Evolutionary conservation across 2,113 vertebrate species (phyloP).

Genomic region (Aegithalos caudatus): DNA sequence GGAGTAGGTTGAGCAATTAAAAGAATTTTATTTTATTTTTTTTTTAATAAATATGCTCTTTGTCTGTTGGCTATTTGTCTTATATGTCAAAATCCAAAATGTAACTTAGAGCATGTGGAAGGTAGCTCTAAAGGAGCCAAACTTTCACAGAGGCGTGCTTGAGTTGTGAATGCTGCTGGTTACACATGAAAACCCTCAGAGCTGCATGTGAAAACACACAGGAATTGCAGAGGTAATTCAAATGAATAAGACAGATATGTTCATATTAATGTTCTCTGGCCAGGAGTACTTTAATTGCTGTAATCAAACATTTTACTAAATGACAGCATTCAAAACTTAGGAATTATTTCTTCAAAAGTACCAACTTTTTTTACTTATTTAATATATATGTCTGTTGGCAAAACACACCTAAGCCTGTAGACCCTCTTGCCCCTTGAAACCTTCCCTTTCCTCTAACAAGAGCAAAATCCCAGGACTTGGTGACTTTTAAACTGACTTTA

Average conservation of each 20-base stretch:
- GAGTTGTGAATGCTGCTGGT: not conserved
- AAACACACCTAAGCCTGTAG: not conserved
- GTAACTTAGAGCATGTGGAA: not conserved
- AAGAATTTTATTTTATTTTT: not conserved
- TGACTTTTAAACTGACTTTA: not conserved
- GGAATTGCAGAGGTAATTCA: not conserved
- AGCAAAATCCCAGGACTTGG: not conserved
- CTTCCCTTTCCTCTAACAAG: not conserved
- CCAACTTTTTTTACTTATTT: not conserved
- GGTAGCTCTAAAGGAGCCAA: not conserved
- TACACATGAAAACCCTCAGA: not conserved
- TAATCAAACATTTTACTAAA: not conserved
- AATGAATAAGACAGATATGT: not conserved
- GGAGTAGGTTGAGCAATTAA: constrained; percentile 62
- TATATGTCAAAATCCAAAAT: constrained; percentile 4
- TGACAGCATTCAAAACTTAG: not conserved
- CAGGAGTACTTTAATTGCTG: not conserved
- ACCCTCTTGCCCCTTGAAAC: not conserved
- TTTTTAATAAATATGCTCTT: constrained; percentile 7
- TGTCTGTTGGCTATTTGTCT: not conserved
- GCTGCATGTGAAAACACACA: not conserved
- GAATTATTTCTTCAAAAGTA: not conserved
- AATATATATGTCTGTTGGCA: not conserved
- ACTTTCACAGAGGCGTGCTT: not conserved
- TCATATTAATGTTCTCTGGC: not conserved